Percentiles rank a stretch among this genome's conserved stretches.
Conservation (phyloP, 2,113 vertebrate genomes). For the Zootoca vivipara region DNA sequence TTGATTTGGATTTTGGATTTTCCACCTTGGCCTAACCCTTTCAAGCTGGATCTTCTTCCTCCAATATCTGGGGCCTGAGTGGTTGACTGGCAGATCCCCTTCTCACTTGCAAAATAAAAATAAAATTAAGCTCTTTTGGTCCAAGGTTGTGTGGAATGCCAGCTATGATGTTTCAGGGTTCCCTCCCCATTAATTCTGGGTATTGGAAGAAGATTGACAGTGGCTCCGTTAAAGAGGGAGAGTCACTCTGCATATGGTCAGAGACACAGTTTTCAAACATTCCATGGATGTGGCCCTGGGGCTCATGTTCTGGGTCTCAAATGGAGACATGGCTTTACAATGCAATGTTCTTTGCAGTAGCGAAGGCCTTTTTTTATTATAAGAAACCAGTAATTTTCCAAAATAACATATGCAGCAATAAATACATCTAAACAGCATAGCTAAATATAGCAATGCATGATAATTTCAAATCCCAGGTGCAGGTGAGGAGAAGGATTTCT, state of each 20-base stretch:
- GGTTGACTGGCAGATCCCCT: no score
- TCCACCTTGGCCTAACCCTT: background rate
- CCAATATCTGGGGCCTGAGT: background rate
- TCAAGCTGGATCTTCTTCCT: background rate
- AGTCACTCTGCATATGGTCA: background rate
- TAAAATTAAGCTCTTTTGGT: background rate
- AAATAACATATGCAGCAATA: no score
- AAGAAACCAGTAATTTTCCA: no score
- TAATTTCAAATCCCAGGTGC: no score
- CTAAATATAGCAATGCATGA: no score
- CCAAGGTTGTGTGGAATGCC: no score
- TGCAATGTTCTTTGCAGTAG: background rate
- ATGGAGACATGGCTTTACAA: no score
- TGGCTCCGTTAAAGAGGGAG: background rate
- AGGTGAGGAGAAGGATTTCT: no score
- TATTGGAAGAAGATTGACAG: background rate
- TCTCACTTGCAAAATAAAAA: background rate
- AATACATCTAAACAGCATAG: no score
- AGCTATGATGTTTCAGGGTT: no score
- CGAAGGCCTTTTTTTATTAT: no score
- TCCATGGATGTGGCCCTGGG: background rate
- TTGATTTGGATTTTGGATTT: background rate
- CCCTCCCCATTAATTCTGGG: background rate
- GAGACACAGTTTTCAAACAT: background rate
- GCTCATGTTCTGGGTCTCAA: no score